Percentiles rank a stretch among this genome's conserved stretches.
These are phyloP conservation scores for Parnassius apollo DNA, from an alignment of 2,888 invertebrate genomes.

Conservation along the genomic window DNA sequence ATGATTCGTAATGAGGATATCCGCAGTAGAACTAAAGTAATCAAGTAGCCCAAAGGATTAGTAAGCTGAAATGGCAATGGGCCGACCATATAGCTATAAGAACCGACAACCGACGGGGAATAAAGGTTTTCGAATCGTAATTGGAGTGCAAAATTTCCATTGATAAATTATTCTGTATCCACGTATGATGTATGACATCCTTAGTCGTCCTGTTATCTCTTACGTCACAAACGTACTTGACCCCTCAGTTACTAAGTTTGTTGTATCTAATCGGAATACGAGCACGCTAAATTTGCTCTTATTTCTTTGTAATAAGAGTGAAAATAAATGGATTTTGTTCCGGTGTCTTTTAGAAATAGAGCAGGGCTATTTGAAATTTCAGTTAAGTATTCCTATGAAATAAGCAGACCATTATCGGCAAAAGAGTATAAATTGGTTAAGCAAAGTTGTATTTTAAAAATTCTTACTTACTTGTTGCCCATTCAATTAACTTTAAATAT, in stretches of 20 bases:
- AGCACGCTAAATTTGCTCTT: conserved; percentile 2
- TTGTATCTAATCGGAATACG: conserved; percentile 18
- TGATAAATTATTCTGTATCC: not conserved
- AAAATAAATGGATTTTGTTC: not conserved
- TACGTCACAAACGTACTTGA: conserved; percentile 41
- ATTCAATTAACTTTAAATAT: no score
- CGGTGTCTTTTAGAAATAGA: not conserved
- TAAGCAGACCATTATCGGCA: not conserved
- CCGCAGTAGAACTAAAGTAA: no score
- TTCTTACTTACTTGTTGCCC: no score
- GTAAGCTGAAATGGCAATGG: no score
- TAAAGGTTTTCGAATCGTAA: not conserved
- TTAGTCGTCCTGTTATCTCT: conserved; percentile 40
- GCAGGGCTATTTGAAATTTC: conserved; percentile 1
- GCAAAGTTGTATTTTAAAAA: no score
- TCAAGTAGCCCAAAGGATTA: no score
- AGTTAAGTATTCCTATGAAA: conserved; percentile 1
- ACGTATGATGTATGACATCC: conserved; percentile 20
- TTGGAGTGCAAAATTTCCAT: not conserved
- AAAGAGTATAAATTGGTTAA: no score
- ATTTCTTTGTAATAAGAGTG: not conserved
- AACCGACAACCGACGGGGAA: no score
- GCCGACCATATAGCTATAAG: no score
- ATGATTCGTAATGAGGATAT: not conserved
- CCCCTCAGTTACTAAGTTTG: conserved; percentile 37